A percentile compares a stretch with the other conserved stretches of the same genome.
phyloP scores from a whole-genome alignment of 2,888 invertebrate species.

The Synanthedon tipuliformis region DNA sequence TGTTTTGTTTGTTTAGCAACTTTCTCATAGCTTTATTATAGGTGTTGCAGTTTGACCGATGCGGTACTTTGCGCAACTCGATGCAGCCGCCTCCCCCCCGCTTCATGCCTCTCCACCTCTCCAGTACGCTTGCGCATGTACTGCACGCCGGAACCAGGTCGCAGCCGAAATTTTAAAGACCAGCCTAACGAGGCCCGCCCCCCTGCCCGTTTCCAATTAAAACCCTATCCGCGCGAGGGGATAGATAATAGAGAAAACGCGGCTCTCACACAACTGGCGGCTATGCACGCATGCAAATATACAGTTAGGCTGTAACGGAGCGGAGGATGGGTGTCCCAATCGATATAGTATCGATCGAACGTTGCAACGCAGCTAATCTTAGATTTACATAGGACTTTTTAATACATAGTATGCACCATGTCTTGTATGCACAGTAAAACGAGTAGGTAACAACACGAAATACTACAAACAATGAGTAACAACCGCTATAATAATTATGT shows the following conservation, averaged over 20 bases:
- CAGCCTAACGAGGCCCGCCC: constrained; percentile 35
- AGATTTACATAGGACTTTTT: background rate
- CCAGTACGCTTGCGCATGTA: constrained; percentile 61
- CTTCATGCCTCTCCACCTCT: constrained; percentile 12
- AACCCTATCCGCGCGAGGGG: constrained; percentile 5
- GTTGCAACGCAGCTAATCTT: constrained; percentile 1
- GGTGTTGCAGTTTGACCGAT: constrained; percentile 45
- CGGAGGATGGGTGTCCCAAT: constrained; percentile 43
- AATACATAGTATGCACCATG: too few species aligned
- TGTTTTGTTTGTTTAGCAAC: background rate
- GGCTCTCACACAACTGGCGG: constrained; percentile 26
- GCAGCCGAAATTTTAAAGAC: constrained; percentile 51
- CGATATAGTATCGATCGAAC: constrained; percentile 44
- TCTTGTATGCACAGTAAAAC: too few species aligned
- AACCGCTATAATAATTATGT: too few species aligned
- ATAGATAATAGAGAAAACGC: constrained; percentile 23
- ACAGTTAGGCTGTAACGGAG: constrained; percentile 58
- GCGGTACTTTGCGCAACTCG: constrained; percentile 65
- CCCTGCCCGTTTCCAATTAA: constrained; percentile 17
- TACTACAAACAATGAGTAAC: too few species aligned
- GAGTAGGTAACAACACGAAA: too few species aligned
- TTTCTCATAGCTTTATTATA: background rate
- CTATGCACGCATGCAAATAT: constrained; percentile 67
- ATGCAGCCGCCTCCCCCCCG: constrained; percentile 42
- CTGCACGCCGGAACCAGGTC: constrained; percentile 67